Percentiles rank a stretch among this genome's conserved stretches.
Conservation (phyloP, 2,888 invertebrate species). For the Melanchra persicariae region DNA sequence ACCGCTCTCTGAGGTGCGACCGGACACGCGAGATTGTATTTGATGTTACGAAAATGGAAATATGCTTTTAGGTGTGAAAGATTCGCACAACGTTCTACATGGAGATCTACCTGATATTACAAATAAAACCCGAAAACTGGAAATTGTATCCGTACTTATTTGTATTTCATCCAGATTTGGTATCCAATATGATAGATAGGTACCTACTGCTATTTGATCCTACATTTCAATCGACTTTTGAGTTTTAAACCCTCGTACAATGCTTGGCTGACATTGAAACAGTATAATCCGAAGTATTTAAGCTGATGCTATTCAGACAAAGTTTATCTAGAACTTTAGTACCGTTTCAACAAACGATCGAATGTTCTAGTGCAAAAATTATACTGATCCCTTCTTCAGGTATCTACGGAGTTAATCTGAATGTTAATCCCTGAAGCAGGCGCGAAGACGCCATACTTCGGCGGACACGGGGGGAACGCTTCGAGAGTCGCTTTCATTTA, state of each 20-base stretch:
- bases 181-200: too few relatives aligned
- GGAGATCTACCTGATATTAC: too few relatives aligned
- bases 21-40: background rate
- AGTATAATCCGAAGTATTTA: constrained; percentile 36
- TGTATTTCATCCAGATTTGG: background rate
- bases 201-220: background rate
- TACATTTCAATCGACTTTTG: background rate
- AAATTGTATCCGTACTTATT: too few relatives aligned
- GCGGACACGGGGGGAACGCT: background rate
- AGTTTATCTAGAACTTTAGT: constrained; percentile 37
- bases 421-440: constrained; percentile 27
- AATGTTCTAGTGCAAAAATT: constrained; percentile 34
- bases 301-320: constrained; percentile 31
- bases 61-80: background rate
- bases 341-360: constrained; percentile 17
- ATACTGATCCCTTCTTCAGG: constrained; percentile 20
- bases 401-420: constrained; percentile 21
- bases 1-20: background rate
- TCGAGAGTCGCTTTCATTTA: background rate
- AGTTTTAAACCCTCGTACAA: constrained; percentile 6
- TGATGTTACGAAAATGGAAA: background rate
- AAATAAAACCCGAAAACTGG: too few relatives aligned
- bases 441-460: background rate
- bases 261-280: constrained; percentile 7
- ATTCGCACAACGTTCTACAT: background rate